Evolutionary conservation across 1,140 invertebrate species (phyloP).

Genomic region (Gerris buenoi): DNA sequence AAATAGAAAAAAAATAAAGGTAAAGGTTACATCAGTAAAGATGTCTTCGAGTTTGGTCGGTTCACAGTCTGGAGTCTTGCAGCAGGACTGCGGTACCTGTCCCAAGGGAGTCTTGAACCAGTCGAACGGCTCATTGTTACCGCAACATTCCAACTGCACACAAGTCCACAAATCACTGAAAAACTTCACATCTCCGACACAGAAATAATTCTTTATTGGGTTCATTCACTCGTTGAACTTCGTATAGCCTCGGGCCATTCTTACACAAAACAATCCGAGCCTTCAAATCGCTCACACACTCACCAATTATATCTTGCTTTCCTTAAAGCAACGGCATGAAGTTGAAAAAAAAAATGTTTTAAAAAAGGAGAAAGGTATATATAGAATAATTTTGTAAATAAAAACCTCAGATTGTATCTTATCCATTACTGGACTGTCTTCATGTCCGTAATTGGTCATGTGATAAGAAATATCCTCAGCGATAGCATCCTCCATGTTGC

Average conservation of each 20-base stretch:
- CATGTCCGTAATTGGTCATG: not conserved
- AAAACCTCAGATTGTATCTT: not conserved
- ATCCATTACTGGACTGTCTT: not conserved
- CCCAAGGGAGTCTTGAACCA: not conserved
- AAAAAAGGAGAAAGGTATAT: too few relatives aligned
- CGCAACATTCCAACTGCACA: slow-evolving; percentile 1
- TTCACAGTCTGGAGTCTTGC: not conserved
- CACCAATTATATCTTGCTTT: too few relatives aligned
- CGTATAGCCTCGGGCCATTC: too few relatives aligned
- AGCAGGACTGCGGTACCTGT: not conserved
- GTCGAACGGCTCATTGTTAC: not conserved
- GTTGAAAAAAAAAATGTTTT: too few relatives aligned
- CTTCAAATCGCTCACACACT: too few relatives aligned
- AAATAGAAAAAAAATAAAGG: not conserved
- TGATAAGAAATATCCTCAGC: not conserved
- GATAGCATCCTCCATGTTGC: not conserved
- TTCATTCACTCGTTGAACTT: too few relatives aligned
- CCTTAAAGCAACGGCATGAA: too few relatives aligned
- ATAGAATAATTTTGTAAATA: too few relatives aligned
- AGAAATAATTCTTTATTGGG: too few relatives aligned
- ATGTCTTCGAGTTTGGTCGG: not conserved
- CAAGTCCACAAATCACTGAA: not conserved
- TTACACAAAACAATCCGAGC: too few relatives aligned
- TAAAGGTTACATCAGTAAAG: not conserved
- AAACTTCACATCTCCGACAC: too few relatives aligned